phyloP scores from a whole-genome alignment of 2,797 vertebrate genomes.

The Mycteria americana region DNA sequence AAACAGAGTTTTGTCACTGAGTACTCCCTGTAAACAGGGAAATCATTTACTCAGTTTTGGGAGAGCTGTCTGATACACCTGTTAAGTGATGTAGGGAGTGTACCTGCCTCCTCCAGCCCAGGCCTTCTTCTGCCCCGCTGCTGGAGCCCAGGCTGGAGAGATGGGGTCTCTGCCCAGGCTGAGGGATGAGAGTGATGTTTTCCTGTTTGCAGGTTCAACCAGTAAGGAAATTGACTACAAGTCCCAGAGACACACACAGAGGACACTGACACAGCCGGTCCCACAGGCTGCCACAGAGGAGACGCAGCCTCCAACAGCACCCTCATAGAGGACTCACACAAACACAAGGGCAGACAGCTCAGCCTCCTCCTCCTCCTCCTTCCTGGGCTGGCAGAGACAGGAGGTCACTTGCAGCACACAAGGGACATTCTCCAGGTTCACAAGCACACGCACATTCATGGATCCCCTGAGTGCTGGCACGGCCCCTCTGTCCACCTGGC shows the following conservation, averaged over 20 bases:
- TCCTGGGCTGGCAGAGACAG: neutral
- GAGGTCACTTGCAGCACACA: neutral
- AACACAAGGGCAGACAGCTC: neutral
- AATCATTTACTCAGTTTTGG: neutral
- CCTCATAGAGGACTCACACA: no score
- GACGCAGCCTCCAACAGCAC: no score
- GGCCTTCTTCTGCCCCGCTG: neutral
- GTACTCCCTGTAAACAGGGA: neutral
- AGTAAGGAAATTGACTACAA: neutral
- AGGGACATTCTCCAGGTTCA: neutral
- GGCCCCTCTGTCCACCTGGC: neutral
- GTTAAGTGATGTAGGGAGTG: neutral
- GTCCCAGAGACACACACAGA: neutral
- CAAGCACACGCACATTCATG: accelerated
- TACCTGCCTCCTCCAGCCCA: neutral
- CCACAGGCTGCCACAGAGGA: accelerated
- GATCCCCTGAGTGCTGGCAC: neutral
- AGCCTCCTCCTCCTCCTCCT: neutral
- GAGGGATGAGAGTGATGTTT: neutral
- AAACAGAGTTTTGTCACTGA: neutral
- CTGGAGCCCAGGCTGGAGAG: neutral
- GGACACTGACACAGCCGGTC: neutral
- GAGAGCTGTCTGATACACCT: neutral
- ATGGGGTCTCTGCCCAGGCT: neutral
- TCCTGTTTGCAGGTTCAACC: neutral